phyloP scores from a whole-genome alignment of 2,113 vertebrate species.

The Hippocampus guttulatus region DNA sequence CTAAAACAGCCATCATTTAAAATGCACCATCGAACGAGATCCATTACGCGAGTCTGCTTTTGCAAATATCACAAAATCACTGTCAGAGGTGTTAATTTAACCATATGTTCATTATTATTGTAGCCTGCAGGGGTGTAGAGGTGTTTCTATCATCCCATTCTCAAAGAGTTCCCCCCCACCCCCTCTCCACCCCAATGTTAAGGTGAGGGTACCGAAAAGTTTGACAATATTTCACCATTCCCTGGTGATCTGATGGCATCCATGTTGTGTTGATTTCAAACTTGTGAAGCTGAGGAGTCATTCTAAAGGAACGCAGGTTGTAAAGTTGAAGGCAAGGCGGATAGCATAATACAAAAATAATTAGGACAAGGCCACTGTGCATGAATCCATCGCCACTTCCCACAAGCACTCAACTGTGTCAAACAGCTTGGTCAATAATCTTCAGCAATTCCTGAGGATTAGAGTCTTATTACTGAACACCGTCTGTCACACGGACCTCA shows the following conservation, averaged over 20 bases:
- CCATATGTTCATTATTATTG: too few species aligned
- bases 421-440: conserved; percentile 74
- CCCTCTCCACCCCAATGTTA: too few species aligned
- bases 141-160: too few species aligned
- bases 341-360: conserved; percentile 55
- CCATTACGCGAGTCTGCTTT: too few species aligned
- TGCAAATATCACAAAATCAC: too few species aligned
- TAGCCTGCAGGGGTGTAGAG: too few species aligned
- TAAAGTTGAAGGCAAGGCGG: conserved; percentile 34
- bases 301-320: conserved; percentile 12
- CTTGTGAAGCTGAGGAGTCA: neutral
- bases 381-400: conserved; percentile 46
- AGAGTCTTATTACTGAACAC: conserved; percentile 67
- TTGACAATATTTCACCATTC: neutral
- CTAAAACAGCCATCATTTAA: neutral
- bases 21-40: neutral
- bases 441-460: conserved; percentile 72
- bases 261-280: neutral
- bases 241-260: neutral
- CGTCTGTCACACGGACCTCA: conserved; percentile 65
- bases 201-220: too few species aligned
- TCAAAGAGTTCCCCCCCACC: too few species aligned
- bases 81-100: too few species aligned
- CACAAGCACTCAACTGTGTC: conserved; percentile 64
- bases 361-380: conserved; percentile 56